phyloP scores from a whole-genome alignment of 2,797 vertebrate genomes.

The Liparis tanakae region DNA sequence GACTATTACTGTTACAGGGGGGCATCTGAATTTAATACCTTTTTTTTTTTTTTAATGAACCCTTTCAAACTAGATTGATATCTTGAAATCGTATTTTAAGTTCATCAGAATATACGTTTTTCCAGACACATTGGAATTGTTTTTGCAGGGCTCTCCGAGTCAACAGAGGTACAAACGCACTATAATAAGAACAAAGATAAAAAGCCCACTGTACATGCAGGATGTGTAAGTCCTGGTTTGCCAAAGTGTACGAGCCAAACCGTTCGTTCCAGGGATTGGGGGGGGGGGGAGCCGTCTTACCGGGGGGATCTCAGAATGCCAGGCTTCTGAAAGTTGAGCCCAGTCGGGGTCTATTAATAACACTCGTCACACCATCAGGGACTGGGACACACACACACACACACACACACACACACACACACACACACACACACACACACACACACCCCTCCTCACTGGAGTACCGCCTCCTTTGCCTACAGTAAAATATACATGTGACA shows the following conservation, averaged over 20 bases:
- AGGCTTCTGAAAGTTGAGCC: slow-evolving; percentile 77
- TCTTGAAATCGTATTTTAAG: background rate
- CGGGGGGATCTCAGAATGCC: slow-evolving; percentile 73
- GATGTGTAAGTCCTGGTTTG: background rate
- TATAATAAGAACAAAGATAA: too few relatives aligned
- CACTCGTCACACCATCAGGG: slow-evolving; percentile 67
- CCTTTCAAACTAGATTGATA: background rate
- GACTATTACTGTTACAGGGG: background rate
- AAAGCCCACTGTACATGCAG: too few relatives aligned
- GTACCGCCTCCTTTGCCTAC: slow-evolving; percentile 40
- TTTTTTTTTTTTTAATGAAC: background rate
- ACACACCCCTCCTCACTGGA: slow-evolving; percentile 43
- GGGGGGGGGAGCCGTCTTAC: slow-evolving; percentile 49
- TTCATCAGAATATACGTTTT: background rate
- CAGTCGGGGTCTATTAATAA: slow-evolving; percentile 81
- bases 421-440: too few relatives aligned
- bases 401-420: slow-evolving; percentile 34
- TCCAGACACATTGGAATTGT: too few relatives aligned
- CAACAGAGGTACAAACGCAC: too few relatives aligned
- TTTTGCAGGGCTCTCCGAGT: too few relatives aligned
- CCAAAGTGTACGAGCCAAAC: slow-evolving; percentile 15
- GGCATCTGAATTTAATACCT: background rate
- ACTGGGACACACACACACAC: slow-evolving; percentile 45
- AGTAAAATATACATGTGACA: slow-evolving; percentile 62
- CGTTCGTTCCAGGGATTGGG: slow-evolving; percentile 51